phyloP scores from a whole-genome alignment of 2,888 invertebrate genomes.

The Chrysina gloriosa region DNA sequence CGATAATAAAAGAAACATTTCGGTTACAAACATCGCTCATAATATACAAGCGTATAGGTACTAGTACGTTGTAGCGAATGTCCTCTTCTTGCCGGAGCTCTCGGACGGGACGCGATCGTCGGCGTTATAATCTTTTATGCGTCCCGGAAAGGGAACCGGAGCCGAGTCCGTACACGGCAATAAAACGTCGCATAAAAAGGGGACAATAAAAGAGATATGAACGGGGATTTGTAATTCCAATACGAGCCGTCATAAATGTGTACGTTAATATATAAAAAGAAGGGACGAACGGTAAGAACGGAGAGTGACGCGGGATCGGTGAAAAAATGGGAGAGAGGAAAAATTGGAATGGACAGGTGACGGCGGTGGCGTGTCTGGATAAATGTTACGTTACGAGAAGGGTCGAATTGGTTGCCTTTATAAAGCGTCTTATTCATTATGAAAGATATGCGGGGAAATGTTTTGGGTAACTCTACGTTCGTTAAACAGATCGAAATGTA shows the following conservation, averaged over 20 bases:
- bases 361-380: too few relatives aligned
- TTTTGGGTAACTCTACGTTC: too few relatives aligned
- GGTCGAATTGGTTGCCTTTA: too few relatives aligned
- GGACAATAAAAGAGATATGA: constrained; percentile 25
- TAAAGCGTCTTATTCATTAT: too few relatives aligned
- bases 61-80: constrained; percentile 4
- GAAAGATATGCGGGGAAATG: too few relatives aligned
- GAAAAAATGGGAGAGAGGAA: too few relatives aligned
- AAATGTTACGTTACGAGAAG: too few relatives aligned
- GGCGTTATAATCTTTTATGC: constrained; percentile 24
- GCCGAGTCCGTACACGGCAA: constrained; percentile 16
- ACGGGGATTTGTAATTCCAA: constrained; percentile 27
- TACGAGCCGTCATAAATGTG: constrained; percentile 8
- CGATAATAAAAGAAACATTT: constrained; percentile 23
- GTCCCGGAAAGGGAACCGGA: not conserved
- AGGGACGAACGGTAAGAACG: not conserved
- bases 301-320: not conserved
- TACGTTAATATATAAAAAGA: constrained; percentile 22
- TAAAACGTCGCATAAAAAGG: constrained; percentile 25
- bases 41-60: constrained; percentile 14
- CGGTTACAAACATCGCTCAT: constrained; percentile 21
- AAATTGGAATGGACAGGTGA: too few relatives aligned
- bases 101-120: not conserved
- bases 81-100: constrained; percentile 10
- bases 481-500: too few relatives aligned